These are phyloP conservation scores for Cinclus cinclus DNA, from an alignment of 2,113 vertebrate species.

Conservation along the genomic window DNA sequence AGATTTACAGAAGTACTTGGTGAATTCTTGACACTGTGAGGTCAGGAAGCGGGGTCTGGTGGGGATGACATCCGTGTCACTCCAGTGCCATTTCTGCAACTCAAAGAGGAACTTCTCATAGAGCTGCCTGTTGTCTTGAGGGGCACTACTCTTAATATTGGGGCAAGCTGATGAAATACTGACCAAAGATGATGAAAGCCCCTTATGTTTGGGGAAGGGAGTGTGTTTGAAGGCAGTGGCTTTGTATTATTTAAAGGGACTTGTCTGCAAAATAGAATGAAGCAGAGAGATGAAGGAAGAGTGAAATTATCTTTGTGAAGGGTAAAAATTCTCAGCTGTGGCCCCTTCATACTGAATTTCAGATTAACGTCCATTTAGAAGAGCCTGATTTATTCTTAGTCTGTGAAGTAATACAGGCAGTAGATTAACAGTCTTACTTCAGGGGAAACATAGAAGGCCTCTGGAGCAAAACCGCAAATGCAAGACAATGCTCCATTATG, in stretches of 20 bases:
- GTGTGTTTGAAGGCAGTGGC: not conserved
- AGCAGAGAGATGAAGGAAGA: not conserved
- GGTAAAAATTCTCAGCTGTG: not conserved
- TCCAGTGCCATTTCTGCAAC: not conserved
- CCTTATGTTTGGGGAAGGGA: not conserved
- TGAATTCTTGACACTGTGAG: not conserved
- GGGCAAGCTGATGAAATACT: not conserved
- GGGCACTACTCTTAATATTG: not conserved
- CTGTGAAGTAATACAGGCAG: not conserved
- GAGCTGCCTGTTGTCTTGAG: not conserved
- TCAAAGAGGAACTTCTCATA: not conserved
- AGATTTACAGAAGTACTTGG: not conserved
- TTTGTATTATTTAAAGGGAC: not conserved
- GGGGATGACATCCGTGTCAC: not conserved
- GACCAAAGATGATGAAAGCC: not conserved
- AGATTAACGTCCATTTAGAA: not conserved
- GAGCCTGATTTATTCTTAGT: not conserved
- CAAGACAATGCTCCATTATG: not conserved
- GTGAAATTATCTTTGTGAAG: not conserved
- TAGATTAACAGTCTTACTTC: not conserved
- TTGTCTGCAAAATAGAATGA: not conserved
- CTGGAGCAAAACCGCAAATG: not conserved
- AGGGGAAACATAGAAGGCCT: not conserved
- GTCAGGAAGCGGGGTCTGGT: rapidly evolving
- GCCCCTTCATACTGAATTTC: not conserved